phyloP scores from a whole-genome alignment of 2,113 vertebrate species.

The cat (Felis catus) region DNA sequence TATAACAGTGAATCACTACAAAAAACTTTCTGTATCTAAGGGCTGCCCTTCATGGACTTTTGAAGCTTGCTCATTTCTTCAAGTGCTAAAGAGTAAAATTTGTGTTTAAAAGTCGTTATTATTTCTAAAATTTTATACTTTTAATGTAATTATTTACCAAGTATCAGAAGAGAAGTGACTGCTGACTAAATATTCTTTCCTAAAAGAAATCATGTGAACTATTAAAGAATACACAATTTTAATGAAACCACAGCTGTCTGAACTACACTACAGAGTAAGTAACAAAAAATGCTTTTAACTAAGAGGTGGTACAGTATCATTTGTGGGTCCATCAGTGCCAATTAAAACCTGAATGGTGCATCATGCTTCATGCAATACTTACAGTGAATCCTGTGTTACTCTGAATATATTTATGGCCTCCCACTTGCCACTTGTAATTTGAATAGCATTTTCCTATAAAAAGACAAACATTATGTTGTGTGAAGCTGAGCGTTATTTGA shows the following conservation, averaged over 20 bases:
- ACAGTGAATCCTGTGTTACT: constrained; percentile 95
- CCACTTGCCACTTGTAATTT: constrained; percentile 95
- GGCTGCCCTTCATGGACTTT: neutral
- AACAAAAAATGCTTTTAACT: constrained; percentile 5
- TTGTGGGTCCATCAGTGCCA: constrained; percentile 65
- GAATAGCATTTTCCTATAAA: constrained; percentile 90
- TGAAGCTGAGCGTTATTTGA: constrained; percentile 77
- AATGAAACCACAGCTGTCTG: neutral
- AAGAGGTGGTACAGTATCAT: constrained; percentile 32
- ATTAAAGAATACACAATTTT: neutral
- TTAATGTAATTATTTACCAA: neutral
- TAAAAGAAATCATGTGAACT: neutral
- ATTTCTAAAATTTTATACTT: neutral
- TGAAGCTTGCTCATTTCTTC: neutral
- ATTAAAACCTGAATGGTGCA: constrained; percentile 71
- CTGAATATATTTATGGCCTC: constrained; percentile 96
- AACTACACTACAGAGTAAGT: neutral
- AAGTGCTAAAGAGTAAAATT: neutral
- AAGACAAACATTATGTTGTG: constrained; percentile 80
- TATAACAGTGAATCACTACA: neutral
- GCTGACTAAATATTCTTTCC: neutral
- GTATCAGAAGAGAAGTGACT: neutral
- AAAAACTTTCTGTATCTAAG: neutral
- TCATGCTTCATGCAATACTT: constrained; percentile 79
- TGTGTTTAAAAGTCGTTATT: neutral